A percentile compares a stretch with the other conserved stretches of the same genome.
phyloP scores from a whole-genome alignment of 2,797 vertebrate genomes.

The Neosalanx taihuensis region DNA sequence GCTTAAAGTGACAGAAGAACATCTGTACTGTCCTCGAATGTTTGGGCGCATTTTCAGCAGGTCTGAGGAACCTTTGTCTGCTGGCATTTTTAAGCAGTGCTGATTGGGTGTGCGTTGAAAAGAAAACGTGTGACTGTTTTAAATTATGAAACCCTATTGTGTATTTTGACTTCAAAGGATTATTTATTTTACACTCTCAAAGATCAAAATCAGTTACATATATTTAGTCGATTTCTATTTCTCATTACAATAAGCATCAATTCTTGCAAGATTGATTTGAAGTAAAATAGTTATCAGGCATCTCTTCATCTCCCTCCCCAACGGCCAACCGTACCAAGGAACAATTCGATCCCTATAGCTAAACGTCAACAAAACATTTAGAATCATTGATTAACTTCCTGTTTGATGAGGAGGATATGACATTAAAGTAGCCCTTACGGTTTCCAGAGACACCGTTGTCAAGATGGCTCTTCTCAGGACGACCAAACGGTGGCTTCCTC shows the following conservation, averaged over 20 bases:
- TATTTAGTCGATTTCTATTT: neutral
- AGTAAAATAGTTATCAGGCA: too few relatives aligned
- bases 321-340: too few relatives aligned
- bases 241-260: neutral
- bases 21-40: constrained; percentile 40
- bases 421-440: neutral
- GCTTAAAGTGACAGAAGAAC: constrained; percentile 54
- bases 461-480: constrained; percentile 15
- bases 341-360: too few relatives aligned
- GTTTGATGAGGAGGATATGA: neutral
- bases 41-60: neutral
- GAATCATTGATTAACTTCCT: neutral
- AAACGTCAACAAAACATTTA: too few relatives aligned
- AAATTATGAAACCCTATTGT: constrained; percentile 16
- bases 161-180: constrained; percentile 27
- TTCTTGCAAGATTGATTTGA: too few relatives aligned
- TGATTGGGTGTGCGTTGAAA: neutral
- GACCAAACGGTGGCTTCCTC: constrained; percentile 43
- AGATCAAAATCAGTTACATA: too few relatives aligned
- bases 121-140: too few relatives aligned
- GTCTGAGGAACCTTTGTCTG: neutral
- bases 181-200: neutral
- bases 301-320: too few relatives aligned
- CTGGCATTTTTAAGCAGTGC: constrained; percentile 2
- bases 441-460: neutral